Conservation (phyloP, 2,888 invertebrate genomes). For the Rotaria socialis region DNA sequence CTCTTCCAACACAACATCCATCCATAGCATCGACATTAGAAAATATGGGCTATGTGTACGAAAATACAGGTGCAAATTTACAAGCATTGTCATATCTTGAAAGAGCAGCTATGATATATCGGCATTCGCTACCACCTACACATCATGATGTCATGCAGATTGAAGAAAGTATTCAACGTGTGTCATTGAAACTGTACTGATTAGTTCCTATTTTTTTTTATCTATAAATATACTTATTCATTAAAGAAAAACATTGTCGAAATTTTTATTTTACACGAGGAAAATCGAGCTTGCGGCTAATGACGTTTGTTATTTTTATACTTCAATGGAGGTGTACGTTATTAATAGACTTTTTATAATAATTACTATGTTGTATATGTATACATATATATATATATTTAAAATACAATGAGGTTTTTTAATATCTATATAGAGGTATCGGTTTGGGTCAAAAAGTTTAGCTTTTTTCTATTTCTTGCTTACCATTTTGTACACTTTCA, state of each 20-base stretch:
- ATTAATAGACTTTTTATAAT: too few species aligned
- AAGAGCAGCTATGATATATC: slow-evolving; percentile 4
- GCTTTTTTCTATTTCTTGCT: too few species aligned
- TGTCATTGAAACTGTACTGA: background rate
- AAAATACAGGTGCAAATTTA: background rate
- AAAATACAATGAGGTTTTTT: too few species aligned
- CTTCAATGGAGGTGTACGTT: too few species aligned
- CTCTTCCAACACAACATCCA: slow-evolving; percentile 8
- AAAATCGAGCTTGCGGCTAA: too few species aligned
- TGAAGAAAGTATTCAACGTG: slow-evolving; percentile 23
- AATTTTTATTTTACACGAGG: too few species aligned
- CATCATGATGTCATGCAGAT: background rate
- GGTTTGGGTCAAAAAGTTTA: too few species aligned
- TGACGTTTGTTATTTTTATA: too few species aligned
- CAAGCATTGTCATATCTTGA: slow-evolving; percentile 3
- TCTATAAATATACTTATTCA: background rate
- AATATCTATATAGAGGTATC: too few species aligned
- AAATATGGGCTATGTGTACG: slow-evolving; percentile 27
- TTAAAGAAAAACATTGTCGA: background rate
- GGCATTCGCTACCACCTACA: slow-evolving; percentile 1
- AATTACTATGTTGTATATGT: too few species aligned
- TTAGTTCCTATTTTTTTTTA: background rate
- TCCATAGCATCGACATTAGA: background rate
- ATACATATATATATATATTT: too few species aligned
- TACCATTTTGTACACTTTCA: too few species aligned